Conservation (phyloP, 30 jellyfish, hydroid and myxozoan species). For the Calvadosia cruxmelitensis region DNA sequence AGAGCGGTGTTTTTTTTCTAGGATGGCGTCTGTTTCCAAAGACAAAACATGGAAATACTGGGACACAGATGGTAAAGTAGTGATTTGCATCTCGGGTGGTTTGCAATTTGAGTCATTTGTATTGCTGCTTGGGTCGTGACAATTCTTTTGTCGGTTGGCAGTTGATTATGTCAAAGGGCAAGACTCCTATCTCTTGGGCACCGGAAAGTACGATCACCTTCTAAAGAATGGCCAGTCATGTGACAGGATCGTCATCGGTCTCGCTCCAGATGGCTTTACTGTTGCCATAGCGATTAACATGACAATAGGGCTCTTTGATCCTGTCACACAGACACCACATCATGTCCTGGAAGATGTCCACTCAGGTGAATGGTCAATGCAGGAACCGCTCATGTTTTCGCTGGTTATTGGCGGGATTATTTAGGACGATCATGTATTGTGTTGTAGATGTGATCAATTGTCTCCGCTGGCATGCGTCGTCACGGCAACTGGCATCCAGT, state of each 20-base stretch:
- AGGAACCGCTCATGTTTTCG: not conserved
- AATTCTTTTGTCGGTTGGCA: slow-evolving; percentile 8
- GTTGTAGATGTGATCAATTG: slow-evolving; percentile 23
- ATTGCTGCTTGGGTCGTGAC: too few species aligned
- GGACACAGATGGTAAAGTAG: slow-evolving; percentile 83
- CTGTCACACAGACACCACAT: slow-evolving; percentile 31
- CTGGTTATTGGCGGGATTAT: not conserved
- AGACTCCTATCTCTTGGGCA: slow-evolving; percentile 70
- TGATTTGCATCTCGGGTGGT: too few species aligned
- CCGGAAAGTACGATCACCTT: slow-evolving; percentile 31
- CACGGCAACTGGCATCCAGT: slow-evolving; percentile 60
- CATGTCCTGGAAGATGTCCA: slow-evolving; percentile 73
- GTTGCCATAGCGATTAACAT: slow-evolving; percentile 75
- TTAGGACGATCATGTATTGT: not conserved
- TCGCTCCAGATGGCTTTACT: slow-evolving; percentile 79
- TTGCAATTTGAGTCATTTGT: too few species aligned
- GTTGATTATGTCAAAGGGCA: slow-evolving; percentile 85
- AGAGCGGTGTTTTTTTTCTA: slow-evolving; percentile 2
- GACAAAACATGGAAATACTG: slow-evolving; percentile 84
- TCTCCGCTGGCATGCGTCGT: slow-evolving; percentile 75
- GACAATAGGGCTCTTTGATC: slow-evolving; percentile 38
- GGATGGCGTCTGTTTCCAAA: slow-evolving; percentile 88
- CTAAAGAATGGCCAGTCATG: slow-evolving; percentile 9
- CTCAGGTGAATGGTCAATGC: slow-evolving; percentile 38
- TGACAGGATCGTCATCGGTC: slow-evolving; percentile 24